A percentile compares a stretch with the other conserved stretches of the same genome.
These are phyloP conservation scores for Etheostoma spectabile DNA, from an alignment of 2,113 vertebrate species.

Conservation along the genomic window DNA sequence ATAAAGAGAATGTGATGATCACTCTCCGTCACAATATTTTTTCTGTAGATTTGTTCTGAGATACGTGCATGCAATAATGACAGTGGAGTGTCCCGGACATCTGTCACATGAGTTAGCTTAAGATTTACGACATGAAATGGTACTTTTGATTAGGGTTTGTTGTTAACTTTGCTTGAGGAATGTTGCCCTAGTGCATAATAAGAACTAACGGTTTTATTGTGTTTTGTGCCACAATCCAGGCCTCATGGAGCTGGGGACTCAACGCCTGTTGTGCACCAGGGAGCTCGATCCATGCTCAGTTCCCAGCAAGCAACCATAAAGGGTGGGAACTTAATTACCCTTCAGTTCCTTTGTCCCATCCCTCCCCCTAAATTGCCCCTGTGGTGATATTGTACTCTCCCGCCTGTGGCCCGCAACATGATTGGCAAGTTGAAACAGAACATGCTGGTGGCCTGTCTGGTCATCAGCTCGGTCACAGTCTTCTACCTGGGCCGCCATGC, in stretches of 20 bases:
- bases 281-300: slow-evolving; percentile 71
- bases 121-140: not conserved
- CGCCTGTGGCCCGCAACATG: slow-evolving; percentile 82
- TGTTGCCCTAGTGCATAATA: not conserved
- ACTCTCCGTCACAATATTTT: not conserved
- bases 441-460: slow-evolving; percentile 93
- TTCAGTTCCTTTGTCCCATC: slow-evolving; percentile 30
- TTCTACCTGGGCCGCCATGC: slow-evolving; percentile 96
- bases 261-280: slow-evolving; percentile 71
- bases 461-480: slow-evolving; percentile 93
- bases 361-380: slow-evolving; percentile 24
- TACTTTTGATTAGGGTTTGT: not conserved
- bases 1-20: slow-evolving; percentile 9
- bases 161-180: not conserved
- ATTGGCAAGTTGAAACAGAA: slow-evolving; percentile 97
- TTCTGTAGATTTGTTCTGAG: slow-evolving; percentile 13
- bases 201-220: slow-evolving; percentile 34
- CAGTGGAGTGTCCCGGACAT: not conserved
- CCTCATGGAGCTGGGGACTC: slow-evolving; percentile 83
- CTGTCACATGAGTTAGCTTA: not conserved
- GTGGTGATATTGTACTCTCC: slow-evolving; percentile 47
- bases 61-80: not conserved
- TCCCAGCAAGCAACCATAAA: slow-evolving; percentile 74
- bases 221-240: slow-evolving; percentile 66
- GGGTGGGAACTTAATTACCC: slow-evolving; percentile 54